Percentiles rank a stretch among this genome's conserved stretches.
These are phyloP conservation scores for Nothoprocta pentlandii DNA, from an alignment of 2,113 vertebrate species.

Conservation along the genomic window DNA sequence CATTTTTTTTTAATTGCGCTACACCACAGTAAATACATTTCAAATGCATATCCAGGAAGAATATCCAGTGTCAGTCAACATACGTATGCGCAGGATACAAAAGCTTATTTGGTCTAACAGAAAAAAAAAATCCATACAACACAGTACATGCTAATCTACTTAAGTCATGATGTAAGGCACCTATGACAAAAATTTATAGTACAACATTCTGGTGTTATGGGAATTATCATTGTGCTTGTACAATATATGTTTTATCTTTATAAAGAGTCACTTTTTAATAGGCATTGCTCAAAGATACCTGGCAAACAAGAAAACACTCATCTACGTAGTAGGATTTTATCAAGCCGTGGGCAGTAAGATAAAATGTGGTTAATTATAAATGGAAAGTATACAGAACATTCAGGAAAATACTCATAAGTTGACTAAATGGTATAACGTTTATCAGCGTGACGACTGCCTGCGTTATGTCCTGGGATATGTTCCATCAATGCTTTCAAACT, in stretches of 20 bases:
- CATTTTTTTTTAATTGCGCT: slow-evolving; percentile 49
- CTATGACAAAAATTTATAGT: not conserved
- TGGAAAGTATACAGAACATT: not conserved
- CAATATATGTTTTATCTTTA: not conserved
- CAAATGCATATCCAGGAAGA: slow-evolving; percentile 18
- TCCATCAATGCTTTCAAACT: not conserved
- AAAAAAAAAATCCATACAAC: not conserved
- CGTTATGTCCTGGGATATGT: rapidly evolving
- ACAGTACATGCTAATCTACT: slow-evolving; percentile 22
- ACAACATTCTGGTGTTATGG: not conserved
- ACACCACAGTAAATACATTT: not conserved
- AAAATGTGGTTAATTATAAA: not conserved
- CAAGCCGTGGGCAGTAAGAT: not conserved
- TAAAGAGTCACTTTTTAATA: not conserved
- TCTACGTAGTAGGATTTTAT: not conserved
- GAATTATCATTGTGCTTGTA: not conserved
- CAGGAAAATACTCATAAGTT: not conserved
- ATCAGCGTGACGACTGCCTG: not conserved
- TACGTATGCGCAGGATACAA: not conserved
- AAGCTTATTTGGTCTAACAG: not conserved
- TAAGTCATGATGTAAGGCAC: not conserved
- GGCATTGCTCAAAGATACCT: not conserved
- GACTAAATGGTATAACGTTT: not conserved
- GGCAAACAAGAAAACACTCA: not conserved
- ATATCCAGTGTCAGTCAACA: slow-evolving; percentile 2